Evolutionary conservation across 2,797 vertebrate genomes (phyloP), one percentile per base, ranked within the genome.

Genomic region (Hippopotamyrus pictus): DNA sequence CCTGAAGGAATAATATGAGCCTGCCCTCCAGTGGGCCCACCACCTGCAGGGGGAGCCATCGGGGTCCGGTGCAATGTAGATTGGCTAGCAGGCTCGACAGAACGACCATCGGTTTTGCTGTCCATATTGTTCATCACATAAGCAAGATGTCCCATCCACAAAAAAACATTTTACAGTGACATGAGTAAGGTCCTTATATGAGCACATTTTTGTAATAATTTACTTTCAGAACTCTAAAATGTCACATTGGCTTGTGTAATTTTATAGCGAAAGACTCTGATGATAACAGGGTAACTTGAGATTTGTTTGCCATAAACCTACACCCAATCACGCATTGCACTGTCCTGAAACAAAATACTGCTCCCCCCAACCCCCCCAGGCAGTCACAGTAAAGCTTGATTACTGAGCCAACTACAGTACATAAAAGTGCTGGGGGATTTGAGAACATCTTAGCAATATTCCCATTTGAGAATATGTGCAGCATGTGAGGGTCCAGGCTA

Each of bases 331-430:
- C 2, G 6, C 65, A 73, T 19, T 44, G 59, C 9, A 86, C 25
- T 54, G 59, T 57, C 59, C 62, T 89, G 90, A 87, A 90, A 90
- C 65, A 59, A 37, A 84, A 90, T 41, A 89, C 65, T 53, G 48
- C 51, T 6, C 50, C 12, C 6, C 6, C 19, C 5, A 41, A 25
- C 57, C 44, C 25, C 69, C 41, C 14, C 19, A 12, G 9, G 19
- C 88, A 84, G 41, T 69, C 51, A 4, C 25, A 25, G 37, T 84
- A 84, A 51, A 41, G 73, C 51, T 19, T 41, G 14, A 76, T 33
- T 17, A 51, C 85, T 44, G 25, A 44, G 51, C 85, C n/a, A 25
- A 12, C 59, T 46, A 89, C 22, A 89, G 25, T 59, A 76, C 29
- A 44, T 59, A 85, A 82, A 84, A 79, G 59, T 76, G 22, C 37